These are phyloP conservation scores for Urocolius indicus DNA, from an alignment of 2,113 vertebrate genomes.

Conservation along the genomic window DNA sequence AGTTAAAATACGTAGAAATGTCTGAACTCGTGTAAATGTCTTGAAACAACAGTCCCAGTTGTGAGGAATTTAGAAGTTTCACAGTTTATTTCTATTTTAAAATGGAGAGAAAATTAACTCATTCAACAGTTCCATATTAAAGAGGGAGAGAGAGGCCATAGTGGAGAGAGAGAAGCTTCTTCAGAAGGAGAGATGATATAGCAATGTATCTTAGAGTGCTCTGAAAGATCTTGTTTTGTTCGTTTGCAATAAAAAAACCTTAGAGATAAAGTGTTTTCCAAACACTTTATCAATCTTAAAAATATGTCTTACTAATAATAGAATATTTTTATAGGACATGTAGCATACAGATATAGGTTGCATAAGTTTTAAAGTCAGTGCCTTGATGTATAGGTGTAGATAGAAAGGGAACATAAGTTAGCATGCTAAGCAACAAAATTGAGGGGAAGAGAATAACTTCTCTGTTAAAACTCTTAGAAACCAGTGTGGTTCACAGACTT, in stretches of 20 bases:
- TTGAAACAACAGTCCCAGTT: not conserved
- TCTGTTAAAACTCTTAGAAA: not conserved
- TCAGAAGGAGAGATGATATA: not conserved
- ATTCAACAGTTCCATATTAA: not conserved
- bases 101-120: not conserved
- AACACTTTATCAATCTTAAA: not conserved
- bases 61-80: not conserved
- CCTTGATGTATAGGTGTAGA: accelerated
- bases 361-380: not conserved
- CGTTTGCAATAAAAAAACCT: not conserved
- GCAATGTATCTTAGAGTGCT: not conserved
- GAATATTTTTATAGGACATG: not conserved
- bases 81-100: not conserved
- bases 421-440: not conserved
- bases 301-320: not conserved
- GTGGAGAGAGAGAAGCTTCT: not conserved
- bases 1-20: not conserved
- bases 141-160: not conserved
- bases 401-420: not conserved
- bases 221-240: not conserved
- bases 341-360: not conserved
- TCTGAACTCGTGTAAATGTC: not conserved
- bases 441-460: not conserved
- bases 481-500: not conserved
- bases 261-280: not conserved